Percentiles rank a stretch among this genome's conserved stretches.
These are phyloP conservation scores for Aphelenchoides besseyi DNA, from an alignment of 1,140 invertebrate species.

Conservation along the genomic window DNA sequence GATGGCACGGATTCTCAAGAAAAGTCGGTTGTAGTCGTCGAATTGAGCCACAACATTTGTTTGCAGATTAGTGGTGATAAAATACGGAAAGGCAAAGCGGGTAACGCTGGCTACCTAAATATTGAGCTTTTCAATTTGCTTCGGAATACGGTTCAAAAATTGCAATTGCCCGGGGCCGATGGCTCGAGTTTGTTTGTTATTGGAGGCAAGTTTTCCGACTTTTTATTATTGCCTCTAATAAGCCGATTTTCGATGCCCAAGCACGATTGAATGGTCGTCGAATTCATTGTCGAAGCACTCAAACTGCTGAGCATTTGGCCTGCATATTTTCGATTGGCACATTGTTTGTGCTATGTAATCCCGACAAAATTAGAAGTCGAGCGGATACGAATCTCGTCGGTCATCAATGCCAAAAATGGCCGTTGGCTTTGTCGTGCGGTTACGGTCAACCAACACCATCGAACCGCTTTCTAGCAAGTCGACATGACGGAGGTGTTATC, in stretches of 20 bases:
- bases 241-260: conserved; percentile 49
- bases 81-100: conserved; percentile 11
- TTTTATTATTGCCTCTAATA: neutral
- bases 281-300: conserved; percentile 51
- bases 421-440: conserved; percentile 49
- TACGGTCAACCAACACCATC: conserved; percentile 37
- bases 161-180: conserved; percentile 48
- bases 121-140: conserved; percentile 51
- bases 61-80: neutral
- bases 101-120: conserved; percentile 36
- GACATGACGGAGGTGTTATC: conserved; percentile 31
- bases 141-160: conserved; percentile 52
- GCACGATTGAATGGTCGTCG: conserved; percentile 48
- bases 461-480: conserved; percentile 41
- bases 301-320: conserved; percentile 50
- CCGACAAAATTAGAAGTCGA: conserved; percentile 42
- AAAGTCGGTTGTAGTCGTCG: no score
- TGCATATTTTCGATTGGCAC: conserved; percentile 51
- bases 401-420: conserved; percentile 53
- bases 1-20: conserved; percentile 47
- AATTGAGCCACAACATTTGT: no score
- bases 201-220: conserved; percentile 33
- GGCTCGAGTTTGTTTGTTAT: conserved; percentile 51
- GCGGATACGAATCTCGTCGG: conserved; percentile 35
- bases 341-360: conserved; percentile 51